Conservation (phyloP, 2,888 invertebrate genomes). For the Ochropleura plecta region DNA sequence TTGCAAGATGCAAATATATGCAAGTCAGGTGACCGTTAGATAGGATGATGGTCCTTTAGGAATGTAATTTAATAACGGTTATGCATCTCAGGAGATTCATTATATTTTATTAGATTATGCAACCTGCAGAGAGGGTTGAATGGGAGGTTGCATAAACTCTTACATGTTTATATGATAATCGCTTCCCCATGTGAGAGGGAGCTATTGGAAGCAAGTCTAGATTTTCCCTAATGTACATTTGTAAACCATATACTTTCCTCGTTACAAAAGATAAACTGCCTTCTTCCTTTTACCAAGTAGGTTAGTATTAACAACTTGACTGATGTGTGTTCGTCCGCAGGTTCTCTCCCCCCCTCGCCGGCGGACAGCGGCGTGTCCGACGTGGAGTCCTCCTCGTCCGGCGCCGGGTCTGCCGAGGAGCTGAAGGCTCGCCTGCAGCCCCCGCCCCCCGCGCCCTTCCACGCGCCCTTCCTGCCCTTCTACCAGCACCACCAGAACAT, state of each 20-base stretch:
- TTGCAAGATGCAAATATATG: conserved; percentile 79
- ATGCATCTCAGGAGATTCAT: conserved; percentile 56
- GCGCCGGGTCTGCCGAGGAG: conserved; percentile 95
- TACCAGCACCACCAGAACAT: conserved; percentile 91
- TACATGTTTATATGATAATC: neutral
- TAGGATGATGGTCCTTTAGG: conserved; percentile 50
- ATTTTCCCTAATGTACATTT: neutral
- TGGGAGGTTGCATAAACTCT: neutral
- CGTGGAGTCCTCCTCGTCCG: conserved; percentile 97
- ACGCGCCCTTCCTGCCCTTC: conserved; percentile 92
- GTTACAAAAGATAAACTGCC: neutral
- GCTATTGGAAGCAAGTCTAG: neutral
- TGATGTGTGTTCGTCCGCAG: conserved; percentile 84
- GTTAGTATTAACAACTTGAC: neutral
- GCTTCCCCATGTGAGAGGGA: neutral
- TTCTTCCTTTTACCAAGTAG: neutral
- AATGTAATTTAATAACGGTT: conserved; percentile 52
- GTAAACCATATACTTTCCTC: conserved; percentile 5
- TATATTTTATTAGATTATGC: conserved; percentile 23
- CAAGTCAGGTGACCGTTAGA: conserved; percentile 76
- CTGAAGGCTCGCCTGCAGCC: conserved; percentile 96
- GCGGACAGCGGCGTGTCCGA: conserved; percentile 99
- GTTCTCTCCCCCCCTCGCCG: conserved; percentile 98
- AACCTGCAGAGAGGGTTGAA: conserved; percentile 23
- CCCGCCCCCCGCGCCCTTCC: conserved; percentile 89